Conservation (phyloP, 2,113 vertebrate genomes). For the Gymnogyps californianus region DNA sequence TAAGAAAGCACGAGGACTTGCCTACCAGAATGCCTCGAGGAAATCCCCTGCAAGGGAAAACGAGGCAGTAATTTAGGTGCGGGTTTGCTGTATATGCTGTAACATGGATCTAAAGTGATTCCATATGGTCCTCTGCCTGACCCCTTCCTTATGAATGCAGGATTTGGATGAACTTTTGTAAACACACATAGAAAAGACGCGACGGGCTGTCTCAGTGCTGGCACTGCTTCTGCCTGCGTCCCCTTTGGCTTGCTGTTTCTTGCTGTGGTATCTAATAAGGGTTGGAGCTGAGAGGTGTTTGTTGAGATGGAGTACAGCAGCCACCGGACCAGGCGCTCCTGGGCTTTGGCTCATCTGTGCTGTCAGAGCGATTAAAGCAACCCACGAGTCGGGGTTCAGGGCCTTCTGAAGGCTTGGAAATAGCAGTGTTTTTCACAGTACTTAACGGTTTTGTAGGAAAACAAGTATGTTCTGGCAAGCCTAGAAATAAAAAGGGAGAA, state of each 20-base stretch:
- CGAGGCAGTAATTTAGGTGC: not conserved
- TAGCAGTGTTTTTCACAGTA: not conserved
- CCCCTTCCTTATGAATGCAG: not conserved
- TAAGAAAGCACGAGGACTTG: not conserved
- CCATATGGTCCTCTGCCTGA: not conserved
- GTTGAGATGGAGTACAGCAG: not conserved
- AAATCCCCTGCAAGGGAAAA: not conserved
- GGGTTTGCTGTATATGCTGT: not conserved
- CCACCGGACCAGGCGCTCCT: not conserved
- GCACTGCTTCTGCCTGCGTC: not conserved
- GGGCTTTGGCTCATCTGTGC: not conserved
- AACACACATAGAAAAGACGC: fast-evolving
- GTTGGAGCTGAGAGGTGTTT: not conserved
- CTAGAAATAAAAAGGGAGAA: not conserved
- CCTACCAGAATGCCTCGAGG: not conserved
- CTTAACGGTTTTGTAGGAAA: not conserved
- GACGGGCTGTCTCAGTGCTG: not conserved
- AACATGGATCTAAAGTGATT: not conserved
- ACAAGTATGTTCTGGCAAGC: not conserved
- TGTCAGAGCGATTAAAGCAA: not conserved
- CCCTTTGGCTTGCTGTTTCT: not conserved
- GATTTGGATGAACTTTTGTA: not conserved
- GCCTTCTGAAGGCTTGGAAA: not conserved
- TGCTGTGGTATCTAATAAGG: not conserved
- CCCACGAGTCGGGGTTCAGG: fast-evolving